Percentiles rank a stretch among this genome's conserved stretches.
phyloP scores from a whole-genome alignment of 2,113 vertebrate genomes.

The Seriola aureovittata region DNA sequence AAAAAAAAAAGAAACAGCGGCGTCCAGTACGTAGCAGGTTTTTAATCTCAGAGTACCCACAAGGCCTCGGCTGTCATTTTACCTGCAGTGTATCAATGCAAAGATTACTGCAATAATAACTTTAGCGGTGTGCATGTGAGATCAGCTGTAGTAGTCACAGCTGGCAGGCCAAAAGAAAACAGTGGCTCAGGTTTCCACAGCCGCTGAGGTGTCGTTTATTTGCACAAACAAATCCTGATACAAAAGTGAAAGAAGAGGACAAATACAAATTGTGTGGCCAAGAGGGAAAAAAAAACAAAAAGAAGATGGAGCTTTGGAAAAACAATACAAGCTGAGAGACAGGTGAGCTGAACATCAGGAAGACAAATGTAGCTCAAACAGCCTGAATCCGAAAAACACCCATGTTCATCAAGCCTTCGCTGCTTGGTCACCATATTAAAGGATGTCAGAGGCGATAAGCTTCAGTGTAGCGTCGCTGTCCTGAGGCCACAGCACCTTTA shows the following conservation, averaged over 20 bases:
- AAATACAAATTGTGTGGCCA: slow-evolving; percentile 38
- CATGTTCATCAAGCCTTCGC: slow-evolving; percentile 15
- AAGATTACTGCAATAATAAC: slow-evolving; percentile 64
- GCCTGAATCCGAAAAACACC: slow-evolving; percentile 32
- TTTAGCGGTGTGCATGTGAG: slow-evolving; percentile 48
- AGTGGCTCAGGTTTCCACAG: slow-evolving; percentile 63
- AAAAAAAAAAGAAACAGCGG: background rate
- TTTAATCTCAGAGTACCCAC: background rate
- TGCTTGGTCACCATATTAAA: slow-evolving; percentile 45
- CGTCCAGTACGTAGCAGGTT: background rate
- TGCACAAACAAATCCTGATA: slow-evolving; percentile 70
- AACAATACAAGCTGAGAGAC: background rate
- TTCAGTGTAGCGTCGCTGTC: slow-evolving; percentile 65
- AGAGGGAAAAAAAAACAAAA: background rate
- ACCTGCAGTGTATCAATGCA: slow-evolving; percentile 70
- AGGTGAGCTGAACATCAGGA: slow-evolving; percentile 3
- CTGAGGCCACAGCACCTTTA: slow-evolving; percentile 70
- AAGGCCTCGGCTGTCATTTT: slow-evolving; percentile 34
- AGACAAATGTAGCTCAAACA: slow-evolving; percentile 19
- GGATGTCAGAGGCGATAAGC: slow-evolving; percentile 61
- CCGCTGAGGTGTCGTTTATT: slow-evolving; percentile 43
- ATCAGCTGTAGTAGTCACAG: slow-evolving; percentile 44
- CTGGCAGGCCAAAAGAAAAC: slow-evolving; percentile 49
- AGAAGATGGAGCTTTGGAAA: background rate
- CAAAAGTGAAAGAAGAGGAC: slow-evolving; percentile 31